phyloP scores from a whole-genome alignment of 2,888 invertebrate species.

The Micropterix aruncella region DNA sequence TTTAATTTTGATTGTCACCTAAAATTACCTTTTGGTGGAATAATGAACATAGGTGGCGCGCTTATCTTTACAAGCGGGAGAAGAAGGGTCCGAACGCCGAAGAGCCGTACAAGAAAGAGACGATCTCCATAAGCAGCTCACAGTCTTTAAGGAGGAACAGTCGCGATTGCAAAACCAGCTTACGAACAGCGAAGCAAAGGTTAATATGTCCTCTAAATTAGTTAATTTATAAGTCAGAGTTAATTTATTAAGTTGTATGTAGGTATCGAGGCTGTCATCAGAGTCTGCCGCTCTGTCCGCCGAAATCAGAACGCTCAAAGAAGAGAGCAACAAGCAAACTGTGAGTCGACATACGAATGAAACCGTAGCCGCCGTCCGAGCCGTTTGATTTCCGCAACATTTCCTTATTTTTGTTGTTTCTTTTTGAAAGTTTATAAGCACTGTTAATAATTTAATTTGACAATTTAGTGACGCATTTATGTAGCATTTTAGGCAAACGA shows the following conservation, averaged over 20 bases:
- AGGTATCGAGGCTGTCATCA: background rate
- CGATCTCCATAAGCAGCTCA: slow-evolving; percentile 47
- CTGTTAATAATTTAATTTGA: no score
- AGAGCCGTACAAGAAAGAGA: slow-evolving; percentile 56
- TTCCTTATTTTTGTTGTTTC: no score
- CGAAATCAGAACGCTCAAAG: background rate
- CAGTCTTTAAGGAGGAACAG: slow-evolving; percentile 47
- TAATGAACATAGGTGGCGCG: slow-evolving; percentile 46
- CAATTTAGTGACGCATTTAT: no score
- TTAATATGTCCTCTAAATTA: no score
- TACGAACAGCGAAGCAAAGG: slow-evolving; percentile 55
- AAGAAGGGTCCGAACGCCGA: slow-evolving; percentile 68
- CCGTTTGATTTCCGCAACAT: no score
- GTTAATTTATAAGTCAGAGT: no score
- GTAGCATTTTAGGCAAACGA: no score
- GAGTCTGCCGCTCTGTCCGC: background rate
- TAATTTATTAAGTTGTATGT: no score
- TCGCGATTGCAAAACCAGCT: slow-evolving; percentile 51
- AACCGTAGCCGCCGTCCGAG: background rate
- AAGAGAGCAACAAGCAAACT: background rate
- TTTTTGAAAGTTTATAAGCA: no score
- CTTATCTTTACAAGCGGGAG: slow-evolving; percentile 69
- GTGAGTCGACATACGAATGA: background rate
- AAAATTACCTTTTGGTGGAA: no score
- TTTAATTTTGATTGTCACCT: slow-evolving; percentile 6